These are phyloP conservation scores for Eremophila alpestris DNA, from an alignment of 2,797 vertebrate species.

Conservation along the genomic window DNA sequence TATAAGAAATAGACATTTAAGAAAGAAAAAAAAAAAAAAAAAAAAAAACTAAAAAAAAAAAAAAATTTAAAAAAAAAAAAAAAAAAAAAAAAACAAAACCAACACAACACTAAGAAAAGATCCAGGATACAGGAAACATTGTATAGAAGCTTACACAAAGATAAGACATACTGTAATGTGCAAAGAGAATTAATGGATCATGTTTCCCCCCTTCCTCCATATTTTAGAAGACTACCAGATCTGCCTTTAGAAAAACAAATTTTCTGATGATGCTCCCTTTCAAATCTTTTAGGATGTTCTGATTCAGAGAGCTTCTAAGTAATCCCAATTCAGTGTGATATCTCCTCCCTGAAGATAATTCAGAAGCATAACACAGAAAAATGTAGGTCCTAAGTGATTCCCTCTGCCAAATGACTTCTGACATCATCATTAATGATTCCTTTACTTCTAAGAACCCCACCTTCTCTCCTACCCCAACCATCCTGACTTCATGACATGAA, in stretches of 20 bases:
- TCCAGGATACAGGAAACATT: neutral
- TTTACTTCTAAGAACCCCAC: neutral
- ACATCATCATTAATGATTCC: neutral
- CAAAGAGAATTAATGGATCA: neutral
- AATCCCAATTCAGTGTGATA: neutral
- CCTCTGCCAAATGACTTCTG: neutral
- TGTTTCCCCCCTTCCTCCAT: rapidly evolving
- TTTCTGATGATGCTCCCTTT: neutral
- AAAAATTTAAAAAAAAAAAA: too few species aligned
- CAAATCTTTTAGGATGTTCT: neutral
- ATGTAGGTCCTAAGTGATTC: neutral
- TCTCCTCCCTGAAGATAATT: neutral
- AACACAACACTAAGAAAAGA: neutral
- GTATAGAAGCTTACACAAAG: neutral
- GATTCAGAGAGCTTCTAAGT: neutral
- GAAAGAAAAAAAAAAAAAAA: neutral
- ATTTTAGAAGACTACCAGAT: neutral
- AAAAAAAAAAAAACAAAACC: neutral
- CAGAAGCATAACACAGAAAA: neutral
- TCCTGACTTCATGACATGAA: neutral
- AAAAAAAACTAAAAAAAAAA: too few species aligned
- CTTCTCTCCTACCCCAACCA: neutral
- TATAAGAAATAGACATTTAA: neutral
- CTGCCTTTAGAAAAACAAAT: neutral
- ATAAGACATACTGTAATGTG: neutral